Percentiles rank a stretch among this genome's conserved stretches.
These are phyloP conservation scores for Dicycla oo DNA, from an alignment of 2,888 invertebrate species.

Conservation along the genomic window DNA sequence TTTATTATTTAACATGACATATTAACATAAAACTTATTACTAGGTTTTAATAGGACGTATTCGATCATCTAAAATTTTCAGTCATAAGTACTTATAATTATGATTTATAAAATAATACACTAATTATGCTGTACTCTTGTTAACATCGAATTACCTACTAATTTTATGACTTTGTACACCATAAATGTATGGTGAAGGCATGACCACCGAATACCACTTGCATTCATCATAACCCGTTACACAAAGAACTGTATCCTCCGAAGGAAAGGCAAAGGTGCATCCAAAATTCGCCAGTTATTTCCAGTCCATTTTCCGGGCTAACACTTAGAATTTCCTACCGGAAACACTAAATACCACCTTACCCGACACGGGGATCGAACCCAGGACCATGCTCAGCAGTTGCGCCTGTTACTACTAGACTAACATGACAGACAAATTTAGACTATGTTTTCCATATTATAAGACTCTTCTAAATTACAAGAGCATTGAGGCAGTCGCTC, in stretches of 20 bases:
- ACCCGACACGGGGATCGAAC: neutral
- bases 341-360: neutral
- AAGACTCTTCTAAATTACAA: too few species aligned
- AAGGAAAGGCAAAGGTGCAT: neutral
- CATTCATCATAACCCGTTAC: neutral
- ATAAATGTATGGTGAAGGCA: neutral
- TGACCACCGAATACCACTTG: neutral
- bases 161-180: neutral
- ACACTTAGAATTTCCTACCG: neutral
- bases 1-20: slow-evolving; percentile 36
- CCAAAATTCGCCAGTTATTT: neutral
- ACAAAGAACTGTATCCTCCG: neutral
- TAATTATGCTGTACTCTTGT: too few species aligned
- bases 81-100: too few species aligned
- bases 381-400: neutral
- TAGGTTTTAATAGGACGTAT: slow-evolving; percentile 7
- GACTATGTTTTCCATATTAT: too few species aligned
- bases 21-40: slow-evolving; percentile 32
- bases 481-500: too few species aligned
- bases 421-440: too few species aligned
- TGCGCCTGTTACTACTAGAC: neutral
- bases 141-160: too few species aligned
- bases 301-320: neutral
- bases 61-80: neutral
- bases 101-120: too few species aligned